Evolutionary conservation across 2,888 invertebrate genomes (phyloP), one percentile per base, ranked within the genome.

Genomic region (Leucania comma): DNA sequence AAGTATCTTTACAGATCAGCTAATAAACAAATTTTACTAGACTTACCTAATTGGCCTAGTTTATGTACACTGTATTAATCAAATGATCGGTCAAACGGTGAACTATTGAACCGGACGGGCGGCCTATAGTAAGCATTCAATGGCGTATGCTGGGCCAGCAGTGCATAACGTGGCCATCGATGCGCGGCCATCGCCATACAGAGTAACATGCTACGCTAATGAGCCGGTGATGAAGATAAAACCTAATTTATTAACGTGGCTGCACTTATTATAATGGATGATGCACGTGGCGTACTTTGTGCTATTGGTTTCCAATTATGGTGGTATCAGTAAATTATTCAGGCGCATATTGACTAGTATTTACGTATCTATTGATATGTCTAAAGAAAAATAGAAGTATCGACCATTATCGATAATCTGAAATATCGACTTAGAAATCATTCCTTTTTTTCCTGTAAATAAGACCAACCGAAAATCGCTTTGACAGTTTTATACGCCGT

Each of bases 211-310:
- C 88, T 87, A 86, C 87, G 92, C 90, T 94, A 94, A 94, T 94
- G 94, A 94, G 92, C 90, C 89, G 88, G 82, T 80, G 87, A 87
- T 89, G 89, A 90, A 88, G 93, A 94, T 94, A 93, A 93, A 91
- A 89, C 87, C 87, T 90, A 89, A 94, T 94, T 92, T 93, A 94
- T 90, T 88, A 80, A 77, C 86, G 81, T 79, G 81, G 82, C 69
- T 66, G 78, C 83, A 73, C 81, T 69, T 88, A 88, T 75, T 79
- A 82, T 79, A 81, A 79, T 68, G 73, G 62, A 42, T 59, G 42
- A 68, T 79, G 68, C 75, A 82, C 77, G 83, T 50, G 17, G 54
- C 20, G 38, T 26, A 26, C 48, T 35, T 26, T 20, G 26, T 22
- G 22, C 12, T 48, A 42, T 58, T 56, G 14, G 8, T 12, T 58